Base-by-base conservation (phyloP, 2,888 invertebrate species). In the Luperina nickerlii region DNA sequence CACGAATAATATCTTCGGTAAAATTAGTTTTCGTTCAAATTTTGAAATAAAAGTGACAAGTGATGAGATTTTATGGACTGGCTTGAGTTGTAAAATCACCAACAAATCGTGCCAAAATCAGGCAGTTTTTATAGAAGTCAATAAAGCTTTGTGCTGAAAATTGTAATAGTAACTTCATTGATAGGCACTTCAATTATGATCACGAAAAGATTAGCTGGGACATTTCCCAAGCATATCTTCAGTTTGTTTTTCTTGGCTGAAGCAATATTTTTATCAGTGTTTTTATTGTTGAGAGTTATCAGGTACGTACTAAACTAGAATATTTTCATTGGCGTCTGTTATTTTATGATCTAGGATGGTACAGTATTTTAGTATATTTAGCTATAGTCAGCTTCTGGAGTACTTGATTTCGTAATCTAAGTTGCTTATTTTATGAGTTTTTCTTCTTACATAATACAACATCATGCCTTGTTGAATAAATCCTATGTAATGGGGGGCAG, bases 81-180 rank as follows among this genome's bases (percentile, higher is more conserved):
- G 63, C n/a, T 69, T 42, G 48, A 72, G 69, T 65, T 75, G 79
- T 79, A 74, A 75, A 81, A 75, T 87, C 69, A 75, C 72, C 65
- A 85, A 45, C 54, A 78, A 45, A 80, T 42, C 32, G 71, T 87
- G 78, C 76, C 73, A 77, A 79, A 80, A 76, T 78, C 68, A 42
- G 66, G 27, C 15, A 69, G n/a, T 76, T 84, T 82, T 81, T 84
- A 87, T 85, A 62, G 51, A 77, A 65, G 48, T 60, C 68, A 73
- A 78, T 87, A 82, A 87, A 85, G 54, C 73, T 78, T 68, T 51
- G 57, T 74, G 73, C 38, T 42, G 38, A 76, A 80, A 84, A 67
- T 87, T 87, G 78, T 87, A 78, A 85, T 78, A 80, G 54, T 70
- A 76, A 65, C 67, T 71, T 79, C 76, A 84, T 82, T 78, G 66